Percentiles rank a stretch among this genome's conserved stretches.
Conservation (phyloP, 1,140 invertebrate species). For the Heliconius congener region DNA sequence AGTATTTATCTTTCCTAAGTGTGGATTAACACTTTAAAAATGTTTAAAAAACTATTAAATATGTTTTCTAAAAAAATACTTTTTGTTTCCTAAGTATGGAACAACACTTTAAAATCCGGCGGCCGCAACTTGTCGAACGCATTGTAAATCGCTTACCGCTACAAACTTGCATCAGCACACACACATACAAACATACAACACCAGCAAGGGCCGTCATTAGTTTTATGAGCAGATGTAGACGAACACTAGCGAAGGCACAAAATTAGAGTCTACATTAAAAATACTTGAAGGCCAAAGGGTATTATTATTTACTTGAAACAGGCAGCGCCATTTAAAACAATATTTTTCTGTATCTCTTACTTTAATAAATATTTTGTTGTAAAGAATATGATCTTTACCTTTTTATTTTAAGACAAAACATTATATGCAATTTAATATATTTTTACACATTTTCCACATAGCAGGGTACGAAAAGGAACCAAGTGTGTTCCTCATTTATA, state of each 20-base stretch:
- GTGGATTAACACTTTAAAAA: too few species aligned
- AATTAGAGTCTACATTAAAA: slow-evolving; percentile 28
- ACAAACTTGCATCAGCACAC: slow-evolving; percentile 17
- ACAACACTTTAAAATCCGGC: too few species aligned
- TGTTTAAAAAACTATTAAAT: too few species aligned
- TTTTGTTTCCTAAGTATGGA: too few species aligned
- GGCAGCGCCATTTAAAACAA: background rate
- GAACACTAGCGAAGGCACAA: slow-evolving; percentile 29
- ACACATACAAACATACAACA: slow-evolving; percentile 35
- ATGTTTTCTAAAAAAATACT: too few species aligned
- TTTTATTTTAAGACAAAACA: too few species aligned
- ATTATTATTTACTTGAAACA: background rate
- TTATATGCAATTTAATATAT: too few species aligned
- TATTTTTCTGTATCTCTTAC: background rate
- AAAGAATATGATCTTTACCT: background rate
- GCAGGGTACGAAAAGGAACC: too few species aligned
- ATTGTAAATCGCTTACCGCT: background rate
- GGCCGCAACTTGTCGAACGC: too few species aligned
- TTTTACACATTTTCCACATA: too few species aligned
- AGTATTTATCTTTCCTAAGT: too few species aligned
- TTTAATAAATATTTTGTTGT: background rate
- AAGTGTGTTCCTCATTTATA: too few species aligned
- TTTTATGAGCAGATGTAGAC: slow-evolving; percentile 42
- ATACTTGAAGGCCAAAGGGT: slow-evolving; percentile 9
- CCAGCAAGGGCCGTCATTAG: slow-evolving; percentile 40